Percentiles rank a stretch among this genome's conserved stretches.
Conservation (phyloP, 2,888 invertebrate genomes). For the Eupithecia tripunctaria region DNA sequence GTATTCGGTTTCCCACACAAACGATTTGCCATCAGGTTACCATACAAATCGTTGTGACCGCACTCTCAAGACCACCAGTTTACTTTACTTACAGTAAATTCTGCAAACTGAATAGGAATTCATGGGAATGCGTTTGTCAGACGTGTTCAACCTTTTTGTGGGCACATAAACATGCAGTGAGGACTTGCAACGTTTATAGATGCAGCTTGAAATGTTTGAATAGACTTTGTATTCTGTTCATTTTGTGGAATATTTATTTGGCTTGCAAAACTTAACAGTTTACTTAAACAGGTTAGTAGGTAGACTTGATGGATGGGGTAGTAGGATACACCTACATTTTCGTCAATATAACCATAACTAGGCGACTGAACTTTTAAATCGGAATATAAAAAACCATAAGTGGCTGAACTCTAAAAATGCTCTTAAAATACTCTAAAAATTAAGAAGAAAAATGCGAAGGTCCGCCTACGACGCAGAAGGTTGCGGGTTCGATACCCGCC, state of each 20-base stretch:
- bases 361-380: background rate
- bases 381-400: background rate
- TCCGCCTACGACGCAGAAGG: too few species aligned
- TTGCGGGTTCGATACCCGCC: too few species aligned
- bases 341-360: background rate
- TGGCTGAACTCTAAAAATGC: too few species aligned
- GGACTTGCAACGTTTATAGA: constrained; percentile 13
- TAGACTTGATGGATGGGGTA: background rate
- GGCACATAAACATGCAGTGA: constrained; percentile 5
- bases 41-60: constrained; percentile 42
- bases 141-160: constrained; percentile 21
- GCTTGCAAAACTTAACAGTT: background rate
- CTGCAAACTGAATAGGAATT: constrained; percentile 34
- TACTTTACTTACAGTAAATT: constrained; percentile 28
- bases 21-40: constrained; percentile 34
- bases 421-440: too few species aligned
- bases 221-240: constrained; percentile 11
- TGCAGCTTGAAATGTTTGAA: constrained; percentile 34
- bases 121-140: constrained; percentile 23
- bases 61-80: constrained; percentile 36
- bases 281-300: background rate
- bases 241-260: constrained; percentile 18
- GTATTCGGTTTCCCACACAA: constrained; percentile 37
- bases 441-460: too few species aligned
- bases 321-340: background rate